Evolutionary conservation across 1,140 invertebrate species (phyloP), one percentile per base, ranked within the genome.

Genomic region (Bombus difficillimus): DNA sequence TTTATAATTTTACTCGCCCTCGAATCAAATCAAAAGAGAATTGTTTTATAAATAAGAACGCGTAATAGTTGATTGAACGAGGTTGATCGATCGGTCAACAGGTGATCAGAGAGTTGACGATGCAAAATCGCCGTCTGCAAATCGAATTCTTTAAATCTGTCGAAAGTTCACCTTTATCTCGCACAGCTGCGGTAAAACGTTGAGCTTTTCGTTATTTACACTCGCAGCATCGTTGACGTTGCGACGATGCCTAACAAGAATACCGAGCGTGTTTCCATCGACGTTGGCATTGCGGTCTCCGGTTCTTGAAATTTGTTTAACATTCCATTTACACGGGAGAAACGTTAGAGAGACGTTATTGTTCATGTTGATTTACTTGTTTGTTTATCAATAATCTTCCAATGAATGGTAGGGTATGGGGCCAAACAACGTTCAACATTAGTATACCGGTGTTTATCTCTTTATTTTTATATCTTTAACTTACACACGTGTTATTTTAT

Each of bases 121-220:
- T 47, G 66, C 47, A 79, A 37, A 80, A 72, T 47, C 25, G 57
- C 3, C 2, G 15, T 25, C 28, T 57, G 5, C 10, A 18, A 8
- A 9, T 57, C 34, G 5, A 5, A 47, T 83, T 86, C 22, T 10
- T 32, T 12, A 79, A 81, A 72, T 77, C 22, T 43, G 10, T 5
- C 43, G 68, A 34, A 80, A 86, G 47, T 79, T 78, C 59, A 18
- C 59, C n/a, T 1, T 32, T 2, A 28, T 80, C 57, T 72, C 41
- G 34, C 12, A 28, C 72, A 84, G 34, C 37, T 57, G 73, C 43
- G 28, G n/a, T 25, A 75, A 72, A 87, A 78, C 34, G 34, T 57
- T 41, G 53, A 68, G 74, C 69, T 53, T 88, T 85, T 80, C 34
- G 71, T 66, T 86, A 86, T 88, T 88, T 81, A 75, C 73, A 69